Evolutionary conservation across 2,888 invertebrate genomes (phyloP).

Genomic region (Fragum whitleyi): DNA sequence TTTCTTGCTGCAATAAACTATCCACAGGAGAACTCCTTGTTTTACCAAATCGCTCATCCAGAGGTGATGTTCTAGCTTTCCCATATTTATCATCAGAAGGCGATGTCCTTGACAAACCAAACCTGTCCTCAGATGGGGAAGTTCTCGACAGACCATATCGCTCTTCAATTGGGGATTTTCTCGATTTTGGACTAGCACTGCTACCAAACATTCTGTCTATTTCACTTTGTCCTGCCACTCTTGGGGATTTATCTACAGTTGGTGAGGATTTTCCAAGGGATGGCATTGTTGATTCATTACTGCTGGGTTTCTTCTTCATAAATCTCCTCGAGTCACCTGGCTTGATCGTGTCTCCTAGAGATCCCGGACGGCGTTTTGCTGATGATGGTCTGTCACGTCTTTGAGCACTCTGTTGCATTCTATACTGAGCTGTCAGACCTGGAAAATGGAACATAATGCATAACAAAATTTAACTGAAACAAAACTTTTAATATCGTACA

Average conservation of each 20-base stretch:
- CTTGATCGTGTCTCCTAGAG: slow-evolving; percentile 64
- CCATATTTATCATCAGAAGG: slow-evolving; percentile 22
- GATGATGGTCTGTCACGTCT: slow-evolving; percentile 67
- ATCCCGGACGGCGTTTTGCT: slow-evolving; percentile 65
- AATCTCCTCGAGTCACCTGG: slow-evolving; percentile 62
- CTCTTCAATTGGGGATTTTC: slow-evolving; percentile 44
- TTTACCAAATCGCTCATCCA: slow-evolving; percentile 20
- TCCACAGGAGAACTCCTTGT: slow-evolving; percentile 6
- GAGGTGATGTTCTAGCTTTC: slow-evolving; percentile 24
- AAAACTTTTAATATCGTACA: too few species aligned
- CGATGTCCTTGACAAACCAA: slow-evolving; percentile 23
- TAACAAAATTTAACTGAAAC: background rate
- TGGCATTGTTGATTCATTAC: slow-evolving; percentile 42
- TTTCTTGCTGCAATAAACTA: background rate
- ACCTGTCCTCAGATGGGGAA: slow-evolving; percentile 19
- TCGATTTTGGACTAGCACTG: slow-evolving; percentile 39
- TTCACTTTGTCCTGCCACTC: slow-evolving; percentile 43
- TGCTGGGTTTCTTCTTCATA: slow-evolving; percentile 50
- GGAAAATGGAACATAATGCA: background rate
- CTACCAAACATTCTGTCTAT: slow-evolving; percentile 60
- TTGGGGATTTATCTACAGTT: slow-evolving; percentile 41
- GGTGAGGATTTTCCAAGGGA: slow-evolving; percentile 47
- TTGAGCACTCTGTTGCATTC: slow-evolving; percentile 36
- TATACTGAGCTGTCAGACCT: slow-evolving; percentile 52
- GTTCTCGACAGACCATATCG: slow-evolving; percentile 22